Conservation (phyloP, 2,888 invertebrate genomes). For the Dryobotodes eremita region DNA sequence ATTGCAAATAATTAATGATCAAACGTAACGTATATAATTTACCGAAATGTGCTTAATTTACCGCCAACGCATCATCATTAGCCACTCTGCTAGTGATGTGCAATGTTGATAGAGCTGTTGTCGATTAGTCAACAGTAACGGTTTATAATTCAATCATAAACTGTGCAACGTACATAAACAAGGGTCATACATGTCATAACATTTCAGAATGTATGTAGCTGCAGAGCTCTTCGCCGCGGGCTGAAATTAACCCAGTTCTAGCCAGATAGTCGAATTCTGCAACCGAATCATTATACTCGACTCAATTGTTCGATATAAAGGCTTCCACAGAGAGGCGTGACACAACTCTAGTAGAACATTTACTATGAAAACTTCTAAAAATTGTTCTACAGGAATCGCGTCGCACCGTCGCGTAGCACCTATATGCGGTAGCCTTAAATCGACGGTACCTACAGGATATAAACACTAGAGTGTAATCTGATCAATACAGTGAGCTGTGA, state of each 20-base stretch:
- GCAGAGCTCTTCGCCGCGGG: constrained; percentile 19
- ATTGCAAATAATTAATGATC: constrained; percentile 48
- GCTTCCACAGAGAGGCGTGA: too few relatives aligned
- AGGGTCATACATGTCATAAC: constrained; percentile 36
- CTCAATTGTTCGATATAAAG: constrained; percentile 22
- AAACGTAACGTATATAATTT: constrained; percentile 30
- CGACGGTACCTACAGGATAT: constrained; percentile 7
- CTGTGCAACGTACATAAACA: constrained; percentile 35
- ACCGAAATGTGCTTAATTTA: constrained; percentile 42
- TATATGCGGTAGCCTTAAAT: background rate
- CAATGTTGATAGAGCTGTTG: constrained; percentile 17
- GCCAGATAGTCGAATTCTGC: constrained; percentile 19
- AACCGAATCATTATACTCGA: constrained; percentile 16
- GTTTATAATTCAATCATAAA: constrained; percentile 46
- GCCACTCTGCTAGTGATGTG: constrained; percentile 51
- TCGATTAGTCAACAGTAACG: constrained; percentile 41
- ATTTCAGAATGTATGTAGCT: constrained; percentile 30
- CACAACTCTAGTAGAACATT: too few relatives aligned
- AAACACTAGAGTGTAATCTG: constrained; percentile 57
- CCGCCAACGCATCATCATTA: constrained; percentile 37
- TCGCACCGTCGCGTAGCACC: too few relatives aligned
- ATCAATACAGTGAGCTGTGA: constrained; percentile 62
- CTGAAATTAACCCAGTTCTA: constrained; percentile 51
- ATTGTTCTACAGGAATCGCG: too few relatives aligned
- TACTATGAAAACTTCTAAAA: too few relatives aligned